A percentile compares a stretch with the other conserved stretches of the same genome.
phyloP scores from a whole-genome alignment of 2,113 vertebrate genomes.

The Agapornis roseicollis region DNA sequence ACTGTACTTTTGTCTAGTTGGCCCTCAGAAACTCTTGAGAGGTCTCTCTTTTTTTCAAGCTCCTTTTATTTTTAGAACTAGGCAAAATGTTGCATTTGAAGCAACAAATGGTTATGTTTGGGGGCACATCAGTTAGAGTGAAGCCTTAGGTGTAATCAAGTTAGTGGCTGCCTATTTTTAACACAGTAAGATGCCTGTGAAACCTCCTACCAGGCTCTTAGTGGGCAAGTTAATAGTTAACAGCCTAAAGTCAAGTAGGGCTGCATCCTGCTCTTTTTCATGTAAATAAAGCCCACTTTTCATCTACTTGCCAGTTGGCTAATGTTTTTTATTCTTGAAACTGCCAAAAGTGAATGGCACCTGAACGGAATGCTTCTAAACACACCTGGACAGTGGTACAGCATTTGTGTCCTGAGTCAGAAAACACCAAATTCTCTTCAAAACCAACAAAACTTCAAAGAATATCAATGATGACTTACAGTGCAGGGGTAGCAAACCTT shows the following conservation, averaged over 20 bases:
- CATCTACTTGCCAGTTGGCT: not conserved
- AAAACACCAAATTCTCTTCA: not conserved
- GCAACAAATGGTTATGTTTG: not conserved
- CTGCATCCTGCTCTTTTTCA: not conserved
- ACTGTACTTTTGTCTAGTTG: not conserved
- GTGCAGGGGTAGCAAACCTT: not conserved
- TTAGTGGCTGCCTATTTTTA: not conserved
- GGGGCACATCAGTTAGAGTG: not conserved
- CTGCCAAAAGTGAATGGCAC: not conserved
- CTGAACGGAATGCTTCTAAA: not conserved
- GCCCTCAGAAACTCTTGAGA: not conserved
- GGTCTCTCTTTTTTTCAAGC: not conserved
- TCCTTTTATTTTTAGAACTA: not conserved
- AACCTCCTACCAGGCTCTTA: not conserved
- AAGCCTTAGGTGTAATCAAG: not conserved
- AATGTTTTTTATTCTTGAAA: not conserved
- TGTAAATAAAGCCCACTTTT: not conserved
- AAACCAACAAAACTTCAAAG: not conserved
- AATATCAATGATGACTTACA: not conserved
- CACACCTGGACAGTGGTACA: not conserved
- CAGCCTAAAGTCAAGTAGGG: not conserved
- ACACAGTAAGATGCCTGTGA: not conserved
- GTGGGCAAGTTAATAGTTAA: not conserved
- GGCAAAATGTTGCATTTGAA: not conserved
- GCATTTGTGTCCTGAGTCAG: not conserved